Percentiles rank a stretch among this genome's conserved stretches.
phyloP scores from a whole-genome alignment of 2,113 vertebrate species.

The Sceloporus tristichus region DNA sequence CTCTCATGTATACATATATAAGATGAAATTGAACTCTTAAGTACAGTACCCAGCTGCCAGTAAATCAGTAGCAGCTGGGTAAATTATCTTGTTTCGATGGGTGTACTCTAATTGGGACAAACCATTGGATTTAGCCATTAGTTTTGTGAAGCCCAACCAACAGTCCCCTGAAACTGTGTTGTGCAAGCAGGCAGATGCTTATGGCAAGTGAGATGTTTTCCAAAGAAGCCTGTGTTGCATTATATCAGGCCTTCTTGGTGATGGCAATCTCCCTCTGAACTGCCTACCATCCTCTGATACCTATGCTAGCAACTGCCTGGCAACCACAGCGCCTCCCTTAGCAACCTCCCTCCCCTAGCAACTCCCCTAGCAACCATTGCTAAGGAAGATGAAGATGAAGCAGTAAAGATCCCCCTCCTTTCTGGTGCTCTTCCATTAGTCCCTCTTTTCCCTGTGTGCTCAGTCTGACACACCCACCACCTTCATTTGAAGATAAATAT shows the following conservation, averaged over 20 bases:
- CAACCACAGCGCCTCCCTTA: conserved; percentile 34
- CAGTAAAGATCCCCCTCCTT: neutral
- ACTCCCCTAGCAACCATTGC: conserved; percentile 31
- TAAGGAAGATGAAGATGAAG: conserved; percentile 23
- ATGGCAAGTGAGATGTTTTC: neutral
- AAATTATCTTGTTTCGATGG: too few relatives aligned
- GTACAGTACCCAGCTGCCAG: too few relatives aligned
- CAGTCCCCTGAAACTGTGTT: neutral
- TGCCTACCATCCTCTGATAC: conserved; percentile 15
- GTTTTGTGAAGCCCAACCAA: neutral
- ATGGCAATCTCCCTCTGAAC: conserved; percentile 4
- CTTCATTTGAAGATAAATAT: neutral
- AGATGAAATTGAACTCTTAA: too few relatives aligned
- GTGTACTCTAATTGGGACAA: too few relatives aligned
- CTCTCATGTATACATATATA: neutral
- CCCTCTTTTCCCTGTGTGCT: neutral
- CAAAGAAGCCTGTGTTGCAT: neutral
- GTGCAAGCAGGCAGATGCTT: too few relatives aligned
- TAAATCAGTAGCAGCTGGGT: too few relatives aligned
- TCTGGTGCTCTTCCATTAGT: neutral
- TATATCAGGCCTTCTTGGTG: neutral
- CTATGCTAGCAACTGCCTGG: conserved; percentile 31
- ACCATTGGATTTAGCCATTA: too few relatives aligned
- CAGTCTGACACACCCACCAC: too few relatives aligned
- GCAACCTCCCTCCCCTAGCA: conserved; percentile 33